Percentiles rank a stretch among this genome's conserved stretches.
These are phyloP conservation scores for Stichodactyla helianthus DNA, from an alignment of 64 coral and sea anemone species.

Conservation along the genomic window DNA sequence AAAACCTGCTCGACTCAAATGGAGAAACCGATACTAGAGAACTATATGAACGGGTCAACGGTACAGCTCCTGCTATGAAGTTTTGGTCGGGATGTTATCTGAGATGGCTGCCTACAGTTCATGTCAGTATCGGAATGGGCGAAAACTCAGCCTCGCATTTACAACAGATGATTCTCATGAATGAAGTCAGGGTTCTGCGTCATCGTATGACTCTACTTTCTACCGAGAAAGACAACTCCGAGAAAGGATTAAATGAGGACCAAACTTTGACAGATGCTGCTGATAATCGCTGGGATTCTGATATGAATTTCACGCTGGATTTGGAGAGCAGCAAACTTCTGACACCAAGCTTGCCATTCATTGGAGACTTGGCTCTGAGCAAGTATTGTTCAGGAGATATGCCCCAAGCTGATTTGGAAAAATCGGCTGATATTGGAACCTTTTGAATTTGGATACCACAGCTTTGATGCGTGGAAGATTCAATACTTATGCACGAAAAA, in stretches of 20 bases:
- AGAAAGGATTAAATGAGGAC: conserved; percentile 26
- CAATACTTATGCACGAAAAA: too few relatives aligned
- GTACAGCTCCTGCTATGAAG: conserved; percentile 67
- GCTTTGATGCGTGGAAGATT: too few relatives aligned
- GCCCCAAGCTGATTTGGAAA: conserved; percentile 8
- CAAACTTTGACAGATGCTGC: conserved; percentile 11
- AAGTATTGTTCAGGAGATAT: conserved; percentile 54
- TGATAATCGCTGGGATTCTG: conserved; percentile 29
- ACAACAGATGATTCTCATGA: conserved; percentile 95
- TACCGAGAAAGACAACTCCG: conserved; percentile 25
- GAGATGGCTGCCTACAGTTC: conserved; percentile 84
- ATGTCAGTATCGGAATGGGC: conserved; percentile 81
- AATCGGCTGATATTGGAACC: neutral
- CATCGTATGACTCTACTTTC: conserved; percentile 71
- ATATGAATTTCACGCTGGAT: conserved; percentile 52
- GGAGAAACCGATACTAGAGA: conserved; percentile 33
- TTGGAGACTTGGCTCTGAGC: conserved; percentile 73
- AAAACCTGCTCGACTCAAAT: conserved; percentile 3
- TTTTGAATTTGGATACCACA: neutral
- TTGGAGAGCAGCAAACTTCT: conserved; percentile 73
- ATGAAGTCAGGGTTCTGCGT: conserved; percentile 67
- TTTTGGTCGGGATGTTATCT: conserved; percentile 93
- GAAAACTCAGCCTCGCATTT: conserved; percentile 78
- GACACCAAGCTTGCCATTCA: conserved; percentile 86
- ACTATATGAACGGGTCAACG: conserved; percentile 60